Percentiles rank a stretch among this genome's conserved stretches.
Conservation (phyloP, 2,888 invertebrate species). For the Tinea pellionella region DNA sequence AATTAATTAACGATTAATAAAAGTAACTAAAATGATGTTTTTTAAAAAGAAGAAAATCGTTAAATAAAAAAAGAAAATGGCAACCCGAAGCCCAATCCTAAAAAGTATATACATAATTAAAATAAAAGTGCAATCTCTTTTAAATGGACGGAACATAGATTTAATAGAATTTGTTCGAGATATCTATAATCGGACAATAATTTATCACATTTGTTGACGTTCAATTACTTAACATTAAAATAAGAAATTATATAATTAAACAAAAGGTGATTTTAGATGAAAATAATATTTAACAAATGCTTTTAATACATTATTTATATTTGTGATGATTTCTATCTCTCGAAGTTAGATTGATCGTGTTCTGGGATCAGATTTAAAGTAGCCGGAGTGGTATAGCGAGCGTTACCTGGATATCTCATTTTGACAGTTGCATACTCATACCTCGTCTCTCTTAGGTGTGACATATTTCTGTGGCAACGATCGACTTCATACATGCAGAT, state of each 20-base stretch:
- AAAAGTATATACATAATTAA: conserved; percentile 23
- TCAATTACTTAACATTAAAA: conserved; percentile 2
- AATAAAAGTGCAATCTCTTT: not conserved
- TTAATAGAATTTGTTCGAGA: conserved; percentile 6
- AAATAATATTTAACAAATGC: not conserved
- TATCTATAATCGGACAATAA: conserved; percentile 2
- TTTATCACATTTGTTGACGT: conserved; percentile 26
- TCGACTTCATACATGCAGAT: no score
- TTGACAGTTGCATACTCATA: no score
- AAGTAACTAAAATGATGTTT: conserved; percentile 15
- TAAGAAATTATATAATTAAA: not conserved
- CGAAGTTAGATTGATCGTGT: no score
- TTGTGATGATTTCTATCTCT: not conserved
- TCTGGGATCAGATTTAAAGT: no score
- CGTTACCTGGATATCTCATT: no score
- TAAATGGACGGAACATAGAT: not conserved
- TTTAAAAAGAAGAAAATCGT: conserved; percentile 9
- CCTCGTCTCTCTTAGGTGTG: no score
- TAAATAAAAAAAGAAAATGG: conserved; percentile 24
- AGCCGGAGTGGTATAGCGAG: no score
- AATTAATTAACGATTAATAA: conserved; percentile 18
- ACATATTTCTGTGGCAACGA: no score
- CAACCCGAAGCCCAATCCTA: conserved; percentile 39
- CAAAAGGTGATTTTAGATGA: not conserved
- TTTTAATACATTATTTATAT: not conserved